These are phyloP conservation scores for Cyphomyrmex costatus DNA, from an alignment of 1,140 invertebrate genomes.

Conservation along the genomic window DNA sequence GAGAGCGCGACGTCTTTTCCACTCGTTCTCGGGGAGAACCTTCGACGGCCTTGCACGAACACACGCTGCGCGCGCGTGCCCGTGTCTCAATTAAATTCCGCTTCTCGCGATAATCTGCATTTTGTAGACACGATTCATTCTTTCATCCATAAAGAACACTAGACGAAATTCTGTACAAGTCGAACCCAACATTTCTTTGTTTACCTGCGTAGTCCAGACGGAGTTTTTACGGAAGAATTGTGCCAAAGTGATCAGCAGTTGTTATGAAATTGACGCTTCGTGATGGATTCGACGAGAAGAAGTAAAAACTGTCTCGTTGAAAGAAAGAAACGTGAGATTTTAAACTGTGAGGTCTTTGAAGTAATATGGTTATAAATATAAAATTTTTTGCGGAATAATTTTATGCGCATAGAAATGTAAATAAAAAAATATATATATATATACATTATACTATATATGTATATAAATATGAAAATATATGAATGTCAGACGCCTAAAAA, in stretches of 20 bases:
- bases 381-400: not conserved
- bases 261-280: not conserved
- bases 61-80: not conserved
- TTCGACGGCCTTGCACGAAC: constrained; percentile 53
- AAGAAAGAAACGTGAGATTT: not conserved
- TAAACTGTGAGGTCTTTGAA: constrained; percentile 1
- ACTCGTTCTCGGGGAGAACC: not conserved
- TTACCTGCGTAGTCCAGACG: not conserved
- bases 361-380: not conserved
- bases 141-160: not conserved
- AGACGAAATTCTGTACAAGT: not conserved
- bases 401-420: not conserved
- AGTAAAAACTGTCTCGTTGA: not conserved
- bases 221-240: constrained; percentile 13
- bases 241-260: not conserved
- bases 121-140: constrained; percentile 36
- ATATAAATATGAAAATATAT: not conserved
- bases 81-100: constrained; percentile 71
- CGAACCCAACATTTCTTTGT: not conserved
- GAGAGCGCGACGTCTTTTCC: constrained; percentile 37
- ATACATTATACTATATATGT: too few species aligned
- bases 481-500: not conserved
- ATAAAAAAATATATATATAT: too few species aligned
- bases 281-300: not conserved
- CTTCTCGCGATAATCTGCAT: constrained; percentile 60